Evolutionary conservation across 2,888 invertebrate genomes (phyloP), one percentile per base, ranked within the genome.

Genomic region (Parochlus steinenii): DNA sequence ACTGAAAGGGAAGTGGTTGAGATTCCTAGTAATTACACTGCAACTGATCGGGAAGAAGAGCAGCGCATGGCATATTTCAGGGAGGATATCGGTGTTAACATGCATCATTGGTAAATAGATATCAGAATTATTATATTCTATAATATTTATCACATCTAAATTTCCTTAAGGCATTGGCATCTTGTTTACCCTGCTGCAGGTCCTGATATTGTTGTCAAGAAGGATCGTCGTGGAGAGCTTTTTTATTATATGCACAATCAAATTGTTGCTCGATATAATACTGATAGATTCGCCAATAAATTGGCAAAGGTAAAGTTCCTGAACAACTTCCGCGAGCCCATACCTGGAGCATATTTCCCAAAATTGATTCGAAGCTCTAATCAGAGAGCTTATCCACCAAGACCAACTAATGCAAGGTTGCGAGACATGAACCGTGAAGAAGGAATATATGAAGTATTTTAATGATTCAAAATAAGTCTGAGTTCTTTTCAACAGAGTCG

Each of bases 291-390:
- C 6, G 71, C 71, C 51, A 81, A 82, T 49, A 61, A 66, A 10
- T 53, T 85, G 38, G 61, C 67, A 22, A 67, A 76, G 16, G 70
- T 72, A 0, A 64, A 64, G 43, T 67, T 72, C 7, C 66, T 78
- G 32, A 67, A 64, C 40, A 74, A 80, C 52, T 70, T 74, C 54
- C 65, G 71, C 7, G 73, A 71, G 5, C 69, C 75, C 0, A 73
- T 85, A 33, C 58, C 64, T 0, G 82, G 85, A 50, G 83, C 74
- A 0, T 86, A 86, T 50, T 86, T 76, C 58, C 78, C 83, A 1
- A 86, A 85, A 58, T 58, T 86, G 24, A 74, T 82, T 54, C 76
- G 76, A 41, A 55, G 56, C 33, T 39, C 69, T 1, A 64, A 69
- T 25, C 74, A 77, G 35, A 68, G 81, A 16, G 69, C 74, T 1